Percentiles rank a stretch among this genome's conserved stretches.
phyloP scores from a whole-genome alignment of 2,113 vertebrate species.

The Tinamus guttatus region DNA sequence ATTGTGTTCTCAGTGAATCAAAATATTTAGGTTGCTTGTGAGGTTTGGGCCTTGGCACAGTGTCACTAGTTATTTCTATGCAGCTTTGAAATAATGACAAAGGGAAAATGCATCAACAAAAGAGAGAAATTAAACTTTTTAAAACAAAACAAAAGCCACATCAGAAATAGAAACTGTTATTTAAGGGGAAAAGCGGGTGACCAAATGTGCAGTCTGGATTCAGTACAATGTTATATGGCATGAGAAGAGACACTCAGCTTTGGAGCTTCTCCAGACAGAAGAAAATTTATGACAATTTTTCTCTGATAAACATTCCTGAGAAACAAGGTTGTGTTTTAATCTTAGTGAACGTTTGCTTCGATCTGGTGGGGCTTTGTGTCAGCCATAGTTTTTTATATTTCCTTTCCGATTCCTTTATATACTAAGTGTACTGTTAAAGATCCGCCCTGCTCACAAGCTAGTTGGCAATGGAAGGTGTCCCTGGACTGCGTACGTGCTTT shows the following conservation, averaged over 20 bases:
- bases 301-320: constrained; percentile 42
- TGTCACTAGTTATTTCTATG: constrained; percentile 77
- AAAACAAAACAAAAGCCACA: constrained; percentile 59
- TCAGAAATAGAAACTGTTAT: constrained; percentile 55
- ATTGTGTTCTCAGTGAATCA: constrained; percentile 68
- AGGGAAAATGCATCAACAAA: constrained; percentile 73
- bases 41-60: constrained; percentile 70
- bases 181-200: constrained; percentile 41
- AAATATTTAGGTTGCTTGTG: constrained; percentile 74
- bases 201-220: constrained; percentile 57
- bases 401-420: not conserved
- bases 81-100: constrained; percentile 67
- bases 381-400: not conserved
- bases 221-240: constrained; percentile 45
- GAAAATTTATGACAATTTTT: constrained; percentile 29
- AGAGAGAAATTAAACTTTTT: constrained; percentile 66
- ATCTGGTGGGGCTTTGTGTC: not conserved
- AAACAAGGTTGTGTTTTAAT: constrained; percentile 30
- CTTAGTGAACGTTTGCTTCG: constrained; percentile 5
- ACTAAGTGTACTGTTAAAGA: not conserved
- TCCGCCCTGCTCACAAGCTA: constrained; percentile 6
- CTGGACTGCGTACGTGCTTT: not conserved
- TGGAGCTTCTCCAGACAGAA: constrained; percentile 27
- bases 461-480: not conserved
- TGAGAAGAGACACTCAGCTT: constrained; percentile 41